phyloP scores from a whole-genome alignment of 1,140 invertebrate genomes.

The Lordiphosa stackelbergi region DNA sequence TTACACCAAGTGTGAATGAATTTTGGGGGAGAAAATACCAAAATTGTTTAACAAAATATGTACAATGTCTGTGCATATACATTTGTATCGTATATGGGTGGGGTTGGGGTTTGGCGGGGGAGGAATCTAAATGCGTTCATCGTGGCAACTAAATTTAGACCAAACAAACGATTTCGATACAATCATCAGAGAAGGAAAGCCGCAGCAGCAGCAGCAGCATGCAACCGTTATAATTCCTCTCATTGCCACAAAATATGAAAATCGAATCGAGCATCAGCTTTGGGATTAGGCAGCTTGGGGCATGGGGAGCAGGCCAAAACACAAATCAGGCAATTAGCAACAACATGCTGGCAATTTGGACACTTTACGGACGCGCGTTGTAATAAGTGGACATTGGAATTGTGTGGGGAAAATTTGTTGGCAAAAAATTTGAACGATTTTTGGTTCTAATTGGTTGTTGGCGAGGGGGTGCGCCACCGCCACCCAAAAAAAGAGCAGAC shows the following conservation, averaged over 20 bases:
- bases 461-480: constrained; percentile 5
- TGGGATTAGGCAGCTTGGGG: not conserved
- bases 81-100: constrained; percentile 29
- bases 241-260: constrained; percentile 32
- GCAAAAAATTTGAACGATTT: constrained; percentile 41
- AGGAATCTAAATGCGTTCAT: constrained; percentile 70
- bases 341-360: constrained; percentile 59
- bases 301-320: constrained; percentile 16
- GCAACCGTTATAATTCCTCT: constrained; percentile 46
- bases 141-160: constrained; percentile 63
- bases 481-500: constrained; percentile 20
- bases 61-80: constrained; percentile 20
- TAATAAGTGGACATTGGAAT: constrained; percentile 69
- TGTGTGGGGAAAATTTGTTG: constrained; percentile 30
- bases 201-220: constrained; percentile 20
- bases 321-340: constrained; percentile 71
- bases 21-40: constrained; percentile 28
- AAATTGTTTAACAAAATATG: constrained; percentile 22
- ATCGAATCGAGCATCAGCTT: not conserved
- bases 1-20: constrained; percentile 62
- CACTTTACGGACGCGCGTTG: constrained; percentile 54
- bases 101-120: constrained; percentile 24
- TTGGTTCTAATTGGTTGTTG: constrained; percentile 37
- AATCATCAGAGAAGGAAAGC: constrained; percentile 31
- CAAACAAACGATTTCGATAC: constrained; percentile 70